These are phyloP conservation scores for Hybognathus amarus DNA, from an alignment of 2,797 vertebrate species.

Conservation along the genomic window DNA sequence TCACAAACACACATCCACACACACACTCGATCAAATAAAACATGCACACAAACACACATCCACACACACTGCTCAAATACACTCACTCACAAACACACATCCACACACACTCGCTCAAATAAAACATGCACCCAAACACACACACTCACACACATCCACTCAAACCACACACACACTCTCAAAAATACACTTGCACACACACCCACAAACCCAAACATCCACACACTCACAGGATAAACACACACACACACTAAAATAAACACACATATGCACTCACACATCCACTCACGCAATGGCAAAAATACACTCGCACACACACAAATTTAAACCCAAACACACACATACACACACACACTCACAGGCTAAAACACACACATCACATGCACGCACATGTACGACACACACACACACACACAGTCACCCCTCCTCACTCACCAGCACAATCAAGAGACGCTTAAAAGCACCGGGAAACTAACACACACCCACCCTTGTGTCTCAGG, in stretches of 20 bases:
- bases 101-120: no score
- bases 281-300: not conserved
- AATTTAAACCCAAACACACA: not conserved
- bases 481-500: not conserved
- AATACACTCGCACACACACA: not conserved
- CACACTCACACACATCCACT: no score
- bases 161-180: not conserved
- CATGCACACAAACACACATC: no score
- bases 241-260: not conserved
- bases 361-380: not conserved
- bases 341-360: no score
- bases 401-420: not conserved
- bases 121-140: no score
- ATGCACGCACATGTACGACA: not conserved
- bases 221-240: no score
- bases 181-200: no score
- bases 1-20: not conserved
- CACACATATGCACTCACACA: not conserved
- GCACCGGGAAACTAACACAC: slow-evolving; percentile 4
- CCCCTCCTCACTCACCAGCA: not conserved
- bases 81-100: not conserved
- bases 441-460: not conserved
- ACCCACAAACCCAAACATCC: no score
- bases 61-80: not conserved
- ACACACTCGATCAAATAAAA: no score